Evolutionary conservation across 1,140 invertebrate genomes (phyloP).

Genomic region (Rhopalosiphum padi): DNA sequence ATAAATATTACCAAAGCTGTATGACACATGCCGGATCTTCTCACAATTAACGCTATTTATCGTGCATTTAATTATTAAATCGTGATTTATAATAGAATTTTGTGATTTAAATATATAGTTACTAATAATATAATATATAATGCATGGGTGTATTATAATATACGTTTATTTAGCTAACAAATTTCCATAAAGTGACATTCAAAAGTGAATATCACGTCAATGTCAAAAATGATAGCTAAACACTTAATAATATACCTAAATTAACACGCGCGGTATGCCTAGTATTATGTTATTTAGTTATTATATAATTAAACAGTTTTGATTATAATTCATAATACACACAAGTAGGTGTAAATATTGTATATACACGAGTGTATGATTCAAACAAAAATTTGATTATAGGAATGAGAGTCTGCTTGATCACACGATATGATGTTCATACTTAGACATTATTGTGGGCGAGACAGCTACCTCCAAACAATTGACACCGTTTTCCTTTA

Average conservation of each 20-base stretch:
- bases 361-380: not conserved
- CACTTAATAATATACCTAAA: not conserved
- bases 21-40: not conserved
- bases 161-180: not conserved
- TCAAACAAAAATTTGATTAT: not conserved
- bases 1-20: not conserved
- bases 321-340: not conserved
- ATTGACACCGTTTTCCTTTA: not conserved
- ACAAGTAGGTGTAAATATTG: not conserved
- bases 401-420: not conserved
- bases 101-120: not conserved
- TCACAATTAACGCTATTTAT: not conserved
- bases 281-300: not conserved
- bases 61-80: not conserved
- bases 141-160: not conserved
- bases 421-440: not conserved
- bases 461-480: not conserved
- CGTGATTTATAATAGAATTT: not conserved
- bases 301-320: not conserved
- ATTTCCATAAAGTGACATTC: slow-evolving; percentile 34
- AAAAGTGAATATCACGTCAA: slow-evolving; percentile 20
- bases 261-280: no score
- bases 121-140: not conserved
- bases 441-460: not conserved
- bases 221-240: slow-evolving; percentile 8